phyloP scores from a whole-genome alignment of 1,140 invertebrate species.

The Cataglyphis hispanica region DNA sequence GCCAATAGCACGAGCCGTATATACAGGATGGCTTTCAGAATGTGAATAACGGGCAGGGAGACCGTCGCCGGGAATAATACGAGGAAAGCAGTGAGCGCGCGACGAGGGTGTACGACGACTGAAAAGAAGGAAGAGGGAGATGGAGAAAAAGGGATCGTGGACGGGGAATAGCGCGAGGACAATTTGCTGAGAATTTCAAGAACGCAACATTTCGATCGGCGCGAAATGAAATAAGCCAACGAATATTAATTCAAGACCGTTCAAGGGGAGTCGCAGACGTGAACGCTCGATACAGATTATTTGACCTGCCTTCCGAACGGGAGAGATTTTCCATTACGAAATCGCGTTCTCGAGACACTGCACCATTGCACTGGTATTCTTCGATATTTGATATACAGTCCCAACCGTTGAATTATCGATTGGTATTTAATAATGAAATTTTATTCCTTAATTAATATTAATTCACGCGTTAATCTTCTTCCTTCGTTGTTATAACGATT shows the following conservation, averaged over 20 bases:
- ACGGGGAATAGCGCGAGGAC: constrained; percentile 50
- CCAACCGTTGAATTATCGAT: constrained; percentile 17
- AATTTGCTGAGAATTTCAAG: constrained; percentile 77
- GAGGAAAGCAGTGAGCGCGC: constrained; percentile 33
- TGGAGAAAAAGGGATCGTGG: constrained; percentile 53
- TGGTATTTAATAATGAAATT: constrained; percentile 40
- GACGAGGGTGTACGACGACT: not conserved
- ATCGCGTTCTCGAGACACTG: constrained; percentile 52
- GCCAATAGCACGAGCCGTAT: constrained; percentile 37
- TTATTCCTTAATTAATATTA: not conserved
- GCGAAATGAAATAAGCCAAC: constrained; percentile 79
- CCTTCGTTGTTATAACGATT: no score
- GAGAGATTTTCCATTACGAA: constrained; percentile 27
- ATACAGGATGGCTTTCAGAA: constrained; percentile 59
- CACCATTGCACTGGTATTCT: constrained; percentile 11
- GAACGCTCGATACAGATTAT: constrained; percentile 72
- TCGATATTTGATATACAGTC: constrained; percentile 17
- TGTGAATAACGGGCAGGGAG: constrained; percentile 59
- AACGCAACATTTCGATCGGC: constrained; percentile 77
- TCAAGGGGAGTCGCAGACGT: constrained; percentile 21
- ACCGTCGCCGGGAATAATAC: constrained; percentile 69
- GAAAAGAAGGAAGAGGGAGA: constrained; percentile 3
- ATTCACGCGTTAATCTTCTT: no score
- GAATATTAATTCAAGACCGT: constrained; percentile 77
- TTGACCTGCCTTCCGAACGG: constrained; percentile 51